Evolutionary conservation across 2,888 invertebrate species (phyloP).

Genomic region (Cremastinae sp.): DNA sequence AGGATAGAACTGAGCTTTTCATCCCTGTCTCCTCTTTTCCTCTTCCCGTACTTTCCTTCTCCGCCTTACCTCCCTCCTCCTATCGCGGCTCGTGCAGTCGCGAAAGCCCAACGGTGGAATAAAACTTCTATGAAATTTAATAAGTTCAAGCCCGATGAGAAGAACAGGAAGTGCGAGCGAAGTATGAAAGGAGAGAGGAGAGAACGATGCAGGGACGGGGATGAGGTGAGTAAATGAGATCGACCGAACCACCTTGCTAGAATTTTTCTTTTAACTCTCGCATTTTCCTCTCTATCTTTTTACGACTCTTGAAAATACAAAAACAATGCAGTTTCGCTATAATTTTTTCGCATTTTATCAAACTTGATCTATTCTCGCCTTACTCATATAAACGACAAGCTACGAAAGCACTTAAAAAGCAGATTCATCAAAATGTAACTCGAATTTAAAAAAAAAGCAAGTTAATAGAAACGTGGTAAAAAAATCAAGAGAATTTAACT

Average conservation of each 20-base stretch:
- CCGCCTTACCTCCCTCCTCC: constrained; percentile 27
- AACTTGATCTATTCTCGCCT: neutral
- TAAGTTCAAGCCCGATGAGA: constrained; percentile 73
- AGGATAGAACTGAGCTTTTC: neutral
- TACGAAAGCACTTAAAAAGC: no score
- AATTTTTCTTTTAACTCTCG: constrained; percentile 26
- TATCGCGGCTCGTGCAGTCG: constrained; percentile 30
- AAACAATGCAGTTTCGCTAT: constrained; percentile 8
- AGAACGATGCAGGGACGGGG: neutral
- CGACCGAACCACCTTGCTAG: constrained; percentile 49
- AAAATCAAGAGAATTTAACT: no score
- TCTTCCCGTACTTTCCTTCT: neutral
- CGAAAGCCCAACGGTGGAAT: constrained; percentile 66
- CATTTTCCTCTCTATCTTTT: constrained; percentile 7
- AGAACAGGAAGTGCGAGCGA: constrained; percentile 24
- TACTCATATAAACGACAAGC: no score
- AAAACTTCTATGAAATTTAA: constrained; percentile 79
- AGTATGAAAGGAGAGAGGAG: neutral
- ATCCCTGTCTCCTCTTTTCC: no score
- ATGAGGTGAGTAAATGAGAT: constrained; percentile 2
- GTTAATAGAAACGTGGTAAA: no score
- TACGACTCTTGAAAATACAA: neutral
- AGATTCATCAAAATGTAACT: no score
- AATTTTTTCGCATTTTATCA: neutral
- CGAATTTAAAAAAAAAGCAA: no score